Evolutionary conservation across 2,113 vertebrate genomes (phyloP).

Genomic region (Grantiella picta): DNA sequence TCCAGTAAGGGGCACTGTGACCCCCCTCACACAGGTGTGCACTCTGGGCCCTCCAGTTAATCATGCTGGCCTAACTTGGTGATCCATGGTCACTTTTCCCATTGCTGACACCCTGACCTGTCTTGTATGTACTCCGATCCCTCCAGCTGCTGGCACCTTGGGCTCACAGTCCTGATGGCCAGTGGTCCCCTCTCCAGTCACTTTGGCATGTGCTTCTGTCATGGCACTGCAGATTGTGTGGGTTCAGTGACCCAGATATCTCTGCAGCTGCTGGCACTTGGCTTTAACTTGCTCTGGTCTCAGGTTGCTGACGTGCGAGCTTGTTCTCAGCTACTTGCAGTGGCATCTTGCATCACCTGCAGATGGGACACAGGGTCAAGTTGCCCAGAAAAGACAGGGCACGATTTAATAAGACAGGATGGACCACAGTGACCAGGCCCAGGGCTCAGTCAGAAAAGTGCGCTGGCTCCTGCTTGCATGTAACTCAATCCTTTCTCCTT

Average conservation of each 20-base stretch:
- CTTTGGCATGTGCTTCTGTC: neutral
- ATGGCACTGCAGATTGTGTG: accelerated
- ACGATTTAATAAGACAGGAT: neutral
- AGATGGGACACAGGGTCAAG: neutral
- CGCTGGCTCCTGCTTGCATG: accelerated
- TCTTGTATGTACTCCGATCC: neutral
- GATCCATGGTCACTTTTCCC: neutral
- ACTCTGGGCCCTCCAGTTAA: neutral
- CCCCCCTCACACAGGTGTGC: neutral
- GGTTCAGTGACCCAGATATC: accelerated
- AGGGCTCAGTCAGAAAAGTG: neutral
- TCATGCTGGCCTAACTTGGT: neutral
- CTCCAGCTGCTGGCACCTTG: neutral
- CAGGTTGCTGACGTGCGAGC: neutral
- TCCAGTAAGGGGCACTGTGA: neutral
- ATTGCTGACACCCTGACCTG: neutral
- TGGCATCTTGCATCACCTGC: neutral
- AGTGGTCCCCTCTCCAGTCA: neutral
- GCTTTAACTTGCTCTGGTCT: neutral
- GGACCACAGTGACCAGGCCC: neutral
- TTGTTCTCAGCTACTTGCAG: neutral
- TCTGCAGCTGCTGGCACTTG: neutral
- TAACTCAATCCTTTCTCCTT: neutral
- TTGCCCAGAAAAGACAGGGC: neutral
- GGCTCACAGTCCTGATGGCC: neutral